Base-by-base conservation (phyloP, 2,113 vertebrate genomes). In the Noctilio leporinus region DNA sequence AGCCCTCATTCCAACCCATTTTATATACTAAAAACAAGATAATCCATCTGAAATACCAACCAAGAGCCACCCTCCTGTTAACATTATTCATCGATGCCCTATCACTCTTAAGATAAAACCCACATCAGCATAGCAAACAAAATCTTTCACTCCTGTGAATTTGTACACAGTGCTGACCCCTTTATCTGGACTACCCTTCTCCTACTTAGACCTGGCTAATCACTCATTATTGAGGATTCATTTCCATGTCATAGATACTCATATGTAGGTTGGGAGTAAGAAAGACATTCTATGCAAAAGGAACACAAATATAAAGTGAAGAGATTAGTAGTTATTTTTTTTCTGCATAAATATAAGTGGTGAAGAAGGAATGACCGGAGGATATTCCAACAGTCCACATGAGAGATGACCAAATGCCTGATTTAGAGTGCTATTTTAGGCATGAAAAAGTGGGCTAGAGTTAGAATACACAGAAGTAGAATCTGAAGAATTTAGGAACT, bases 21-120 rank as follows among this genome's bases (percentile, higher is more conserved):
- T 69, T 78, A 51, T 22, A 83, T 30, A 83, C 90, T 24, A 76
- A 3, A 92, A 14, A 22, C 49, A 75, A 73, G 55, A 88, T 53
- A 57, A 43, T 70, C 53, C n/a, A 80, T 90, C 69, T 84, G 57
- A 96, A 91, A 93, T 78, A n/a, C 47, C 69, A 94, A 59, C 26
- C 24, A 67, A 5, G 87, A 96, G 19, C 73, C 35, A 80, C 33
- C 69, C 30, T 3, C 33, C 40, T 80, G 20, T 80, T 80, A 81
- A 80, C 94, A 85, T 80, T 96, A 87, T 45, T 86, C 49, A 89
- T 0, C 49, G 57, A 92, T 70, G 35, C 43, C 67, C 55, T 78
- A 47, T 43, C 93, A 65, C 40, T 35, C 26, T 43, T 91, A 92
- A n/a, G 30, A 73, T 70, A 95, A 95, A 94, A 65, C 26, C 73